Evolutionary conservation across 2,797 vertebrate genomes (phyloP).

Genomic region (Tauraco hartlaubi): DNA sequence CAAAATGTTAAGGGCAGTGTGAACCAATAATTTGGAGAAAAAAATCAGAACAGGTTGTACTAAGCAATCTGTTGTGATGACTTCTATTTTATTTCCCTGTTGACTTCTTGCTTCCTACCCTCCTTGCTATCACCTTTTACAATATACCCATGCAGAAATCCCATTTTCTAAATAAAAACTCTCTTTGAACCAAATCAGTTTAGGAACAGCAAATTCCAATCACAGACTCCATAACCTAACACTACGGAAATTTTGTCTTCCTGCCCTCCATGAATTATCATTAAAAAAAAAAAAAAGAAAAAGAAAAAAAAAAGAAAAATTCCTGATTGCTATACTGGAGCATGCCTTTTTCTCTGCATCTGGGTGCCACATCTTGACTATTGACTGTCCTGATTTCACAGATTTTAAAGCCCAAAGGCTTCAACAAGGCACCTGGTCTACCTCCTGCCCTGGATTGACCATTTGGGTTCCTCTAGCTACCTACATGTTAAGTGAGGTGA

Average conservation of each 20-base stretch:
- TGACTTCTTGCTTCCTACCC: not conserved
- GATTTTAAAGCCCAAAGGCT: not conserved
- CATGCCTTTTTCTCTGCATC: not conserved
- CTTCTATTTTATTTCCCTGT: conserved; percentile 3
- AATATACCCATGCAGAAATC: not conserved
- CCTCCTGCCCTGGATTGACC: not conserved
- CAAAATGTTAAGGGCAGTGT: conserved; percentile 51
- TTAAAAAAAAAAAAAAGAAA: not conserved
- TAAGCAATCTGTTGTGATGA: conserved; percentile 26
- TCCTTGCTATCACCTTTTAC: not conserved
- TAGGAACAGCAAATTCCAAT: not conserved
- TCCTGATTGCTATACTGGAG: not conserved
- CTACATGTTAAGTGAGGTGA: fast-evolving
- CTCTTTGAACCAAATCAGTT: not conserved
- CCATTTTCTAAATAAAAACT: not conserved
- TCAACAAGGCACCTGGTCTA: not conserved
- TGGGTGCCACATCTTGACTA: not conserved
- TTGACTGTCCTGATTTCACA: not conserved
- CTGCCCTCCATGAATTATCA: not conserved
- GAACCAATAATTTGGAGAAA: not conserved
- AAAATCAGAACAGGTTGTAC: conserved; percentile 13
- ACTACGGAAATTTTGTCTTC: not conserved
- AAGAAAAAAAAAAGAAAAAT: not conserved
- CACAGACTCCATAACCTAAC: not conserved
- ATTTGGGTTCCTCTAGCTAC: not conserved